phyloP scores from a whole-genome alignment of 2,888 invertebrate genomes.

The Tetranychus piercei region DNA sequence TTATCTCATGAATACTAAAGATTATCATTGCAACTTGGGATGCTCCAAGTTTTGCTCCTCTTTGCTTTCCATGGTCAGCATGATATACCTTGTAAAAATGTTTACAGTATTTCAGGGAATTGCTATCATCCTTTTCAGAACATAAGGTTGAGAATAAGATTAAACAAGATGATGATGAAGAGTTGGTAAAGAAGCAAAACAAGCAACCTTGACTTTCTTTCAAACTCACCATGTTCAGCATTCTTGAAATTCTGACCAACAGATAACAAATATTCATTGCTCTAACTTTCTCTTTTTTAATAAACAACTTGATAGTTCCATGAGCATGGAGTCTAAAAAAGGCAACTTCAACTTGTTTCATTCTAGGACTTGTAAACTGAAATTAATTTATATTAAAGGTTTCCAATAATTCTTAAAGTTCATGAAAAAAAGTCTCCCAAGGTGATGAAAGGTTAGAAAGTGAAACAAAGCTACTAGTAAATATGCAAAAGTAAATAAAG shows the following conservation, averaged over 20 bases:
- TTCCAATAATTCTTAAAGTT: no score
- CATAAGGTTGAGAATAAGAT: not conserved
- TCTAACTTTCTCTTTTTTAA: not conserved
- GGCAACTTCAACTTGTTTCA: not conserved
- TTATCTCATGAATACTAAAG: not conserved
- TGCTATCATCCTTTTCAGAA: not conserved
- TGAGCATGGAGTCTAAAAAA: no score
- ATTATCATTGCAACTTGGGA: not conserved
- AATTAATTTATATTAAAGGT: not conserved
- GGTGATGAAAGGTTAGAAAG: not conserved
- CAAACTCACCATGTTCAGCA: not conserved
- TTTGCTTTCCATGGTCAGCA: not conserved
- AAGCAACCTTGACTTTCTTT: not conserved
- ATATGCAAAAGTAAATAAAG: not conserved
- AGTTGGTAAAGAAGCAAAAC: not conserved
- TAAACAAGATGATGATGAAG: not conserved
- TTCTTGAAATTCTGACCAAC: not conserved
- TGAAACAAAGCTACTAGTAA: not conserved
- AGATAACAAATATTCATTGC: not conserved
- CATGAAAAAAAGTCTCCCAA: not conserved
- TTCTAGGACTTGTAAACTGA: not conserved
- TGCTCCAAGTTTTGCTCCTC: not conserved
- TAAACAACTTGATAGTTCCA: no score
- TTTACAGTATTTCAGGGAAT: not conserved
- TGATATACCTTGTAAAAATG: slow-evolving; percentile 4